Evolutionary conservation across 2,888 invertebrate genomes (phyloP), one percentile per base, ranked within the genome.

Genomic region (Lasioglossum malachurum): DNA sequence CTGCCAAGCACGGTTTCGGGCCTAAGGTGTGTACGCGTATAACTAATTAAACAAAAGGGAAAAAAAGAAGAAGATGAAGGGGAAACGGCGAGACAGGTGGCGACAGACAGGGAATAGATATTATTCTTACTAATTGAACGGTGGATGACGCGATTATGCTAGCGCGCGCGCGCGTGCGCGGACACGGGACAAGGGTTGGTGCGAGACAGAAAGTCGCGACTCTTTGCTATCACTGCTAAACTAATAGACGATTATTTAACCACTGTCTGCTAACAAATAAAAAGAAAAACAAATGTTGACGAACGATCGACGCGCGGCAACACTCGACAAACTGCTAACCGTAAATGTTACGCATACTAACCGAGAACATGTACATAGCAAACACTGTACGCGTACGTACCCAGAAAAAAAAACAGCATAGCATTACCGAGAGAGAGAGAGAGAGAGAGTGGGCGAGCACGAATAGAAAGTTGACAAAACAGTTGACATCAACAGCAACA

Each of bases 191-290:
- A 41, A 44, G 60, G 60, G 14, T 60, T 60, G 60, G 64, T 5
- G 1, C 16, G 64, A 64, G 16, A 64, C 4, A 19, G 73, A 88
- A 88, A 87, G 69, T 72, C 88, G 87, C 87, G 12, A 85, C 84
- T 90, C 84, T 91, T 79, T 87, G 87, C 86, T 90, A 90, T 79
- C 88, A 90, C 88, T 87, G 91, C 90, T 91, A 87, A 64, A 78
- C 78, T 67, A 79, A 90, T 89, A 91, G 88, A 85, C 73, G 74
- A 88, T 83, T 90, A 87, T 84, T 87, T 91, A 86, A 86, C 78
- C 78, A 86, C 76, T 86, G 78, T 91, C 88, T 88, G 87, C 85
- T 90, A 35, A 35, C 35, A 86, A 75, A 35, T 31, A 14, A 19
- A 60, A 27, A n/a, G 27, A 60, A 64, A 60, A 60, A 60, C 27